Conservation (phyloP, 2,888 invertebrate genomes). For the Carterocephalus palaemon region DNA sequence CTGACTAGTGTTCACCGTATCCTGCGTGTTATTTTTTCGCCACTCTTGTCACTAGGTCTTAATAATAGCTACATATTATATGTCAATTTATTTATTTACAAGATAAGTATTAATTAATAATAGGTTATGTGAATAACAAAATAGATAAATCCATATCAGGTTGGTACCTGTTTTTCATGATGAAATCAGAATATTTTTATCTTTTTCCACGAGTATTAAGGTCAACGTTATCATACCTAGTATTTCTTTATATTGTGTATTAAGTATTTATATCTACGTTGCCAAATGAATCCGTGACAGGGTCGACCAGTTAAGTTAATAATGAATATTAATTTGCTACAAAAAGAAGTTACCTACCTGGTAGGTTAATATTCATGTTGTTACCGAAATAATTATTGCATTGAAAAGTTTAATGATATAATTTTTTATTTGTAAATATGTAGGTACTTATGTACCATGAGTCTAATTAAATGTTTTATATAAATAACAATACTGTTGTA, state of each 20-base stretch:
- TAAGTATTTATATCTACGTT: slow-evolving; percentile 45
- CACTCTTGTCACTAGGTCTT: no score
- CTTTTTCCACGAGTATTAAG: no score
- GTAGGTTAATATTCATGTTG: slow-evolving; percentile 8
- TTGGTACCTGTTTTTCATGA: no score
- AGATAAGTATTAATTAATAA: no score
- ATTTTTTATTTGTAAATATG: slow-evolving; percentile 45
- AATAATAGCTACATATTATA: no score
- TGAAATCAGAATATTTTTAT: no score
- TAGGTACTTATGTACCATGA: slow-evolving; percentile 55
- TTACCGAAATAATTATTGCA: slow-evolving; percentile 16
- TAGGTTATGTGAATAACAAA: no score
- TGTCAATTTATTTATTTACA: no score
- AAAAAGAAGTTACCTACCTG: slow-evolving; percentile 17
- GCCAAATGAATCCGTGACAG: slow-evolving; percentile 48
- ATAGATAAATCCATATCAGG: no score
- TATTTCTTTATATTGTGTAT: slow-evolving; percentile 25
- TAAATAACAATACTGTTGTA: slow-evolving; percentile 13
- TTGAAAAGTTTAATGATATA: slow-evolving; percentile 5
- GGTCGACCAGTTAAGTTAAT: slow-evolving; percentile 40
- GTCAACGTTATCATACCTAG: no score
- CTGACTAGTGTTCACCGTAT: no score
- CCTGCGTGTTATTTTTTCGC: no score
- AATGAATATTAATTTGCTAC: slow-evolving; percentile 19
- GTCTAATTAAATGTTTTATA: slow-evolving; percentile 59